Conservation (phyloP, 2,797 vertebrate genomes). For the Lagothrix lagotricha region DNA sequence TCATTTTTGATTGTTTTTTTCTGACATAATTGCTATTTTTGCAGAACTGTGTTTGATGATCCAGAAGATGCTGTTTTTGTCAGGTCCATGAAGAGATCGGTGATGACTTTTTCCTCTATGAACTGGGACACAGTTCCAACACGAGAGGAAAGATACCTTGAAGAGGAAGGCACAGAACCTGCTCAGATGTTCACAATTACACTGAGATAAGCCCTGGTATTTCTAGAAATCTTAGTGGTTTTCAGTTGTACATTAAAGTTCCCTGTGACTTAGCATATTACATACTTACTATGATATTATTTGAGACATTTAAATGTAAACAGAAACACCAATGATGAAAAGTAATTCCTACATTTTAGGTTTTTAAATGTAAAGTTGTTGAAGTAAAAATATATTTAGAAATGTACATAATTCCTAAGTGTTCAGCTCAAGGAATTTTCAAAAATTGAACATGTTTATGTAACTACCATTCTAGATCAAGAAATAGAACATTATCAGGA, state of each 20-base stretch:
- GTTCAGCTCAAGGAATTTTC: neutral
- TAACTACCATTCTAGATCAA: neutral
- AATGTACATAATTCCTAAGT: neutral
- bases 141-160: conserved; percentile 74
- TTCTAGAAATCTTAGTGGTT: neutral
- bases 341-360: neutral
- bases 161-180: conserved; percentile 54
- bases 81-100: conserved; percentile 80
- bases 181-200: conserved; percentile 80
- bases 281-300: neutral
- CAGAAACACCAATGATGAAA: neutral
- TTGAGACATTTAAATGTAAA: neutral
- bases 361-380: neutral
- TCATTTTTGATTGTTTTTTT: neutral
- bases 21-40: conserved; percentile 48
- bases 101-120: conserved; percentile 82
- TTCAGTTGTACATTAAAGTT: conserved; percentile 6
- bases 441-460: neutral
- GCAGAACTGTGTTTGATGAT: conserved; percentile 78
- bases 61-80: conserved; percentile 78
- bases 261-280: neutral
- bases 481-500: neutral
- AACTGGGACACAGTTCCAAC: conserved; percentile 85
- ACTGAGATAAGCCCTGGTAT: conserved; percentile 79
- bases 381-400: neutral